Percentiles rank a stretch among this genome's conserved stretches.
Evolutionary conservation across 2,113 vertebrate species (phyloP).

Genomic region (Sialia sialis): DNA sequence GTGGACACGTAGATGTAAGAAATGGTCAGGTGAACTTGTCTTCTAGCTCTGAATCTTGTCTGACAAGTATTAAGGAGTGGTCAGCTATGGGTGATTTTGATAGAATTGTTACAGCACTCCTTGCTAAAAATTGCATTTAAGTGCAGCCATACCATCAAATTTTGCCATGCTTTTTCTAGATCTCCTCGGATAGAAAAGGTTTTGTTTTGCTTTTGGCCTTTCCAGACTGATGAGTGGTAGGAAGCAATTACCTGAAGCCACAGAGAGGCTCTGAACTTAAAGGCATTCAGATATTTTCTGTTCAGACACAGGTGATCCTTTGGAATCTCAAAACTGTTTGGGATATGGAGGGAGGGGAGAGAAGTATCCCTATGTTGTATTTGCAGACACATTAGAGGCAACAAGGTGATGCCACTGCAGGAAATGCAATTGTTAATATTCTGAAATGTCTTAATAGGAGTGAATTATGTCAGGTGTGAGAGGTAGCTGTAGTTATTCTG

Average conservation of each 20-base stretch:
- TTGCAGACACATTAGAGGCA: not conserved
- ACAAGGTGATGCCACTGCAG: not conserved
- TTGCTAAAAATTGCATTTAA: not conserved
- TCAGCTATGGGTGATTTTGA: not conserved
- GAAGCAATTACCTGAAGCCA: not conserved
- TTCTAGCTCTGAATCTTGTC: not conserved
- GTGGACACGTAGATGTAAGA: not conserved
- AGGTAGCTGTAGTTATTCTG: not conserved
- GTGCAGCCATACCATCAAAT: not conserved
- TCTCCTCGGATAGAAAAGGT: not conserved
- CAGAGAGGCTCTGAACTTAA: not conserved
- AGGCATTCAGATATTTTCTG: not conserved
- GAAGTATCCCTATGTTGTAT: not conserved
- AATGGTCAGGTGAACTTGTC: not conserved
- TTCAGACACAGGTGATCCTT: not conserved
- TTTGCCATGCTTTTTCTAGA: not conserved
- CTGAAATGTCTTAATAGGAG: not conserved
- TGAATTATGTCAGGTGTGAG: fast-evolving
- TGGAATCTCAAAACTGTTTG: not conserved
- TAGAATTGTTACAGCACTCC: not conserved
- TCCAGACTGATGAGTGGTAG: not conserved
- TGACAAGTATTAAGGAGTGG: not conserved
- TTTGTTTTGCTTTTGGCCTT: not conserved
- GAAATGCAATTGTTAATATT: not conserved
- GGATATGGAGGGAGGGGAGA: not conserved